Evolutionary conservation across 1,140 invertebrate genomes (phyloP).

Genomic region (Drosophila arawakana): DNA sequence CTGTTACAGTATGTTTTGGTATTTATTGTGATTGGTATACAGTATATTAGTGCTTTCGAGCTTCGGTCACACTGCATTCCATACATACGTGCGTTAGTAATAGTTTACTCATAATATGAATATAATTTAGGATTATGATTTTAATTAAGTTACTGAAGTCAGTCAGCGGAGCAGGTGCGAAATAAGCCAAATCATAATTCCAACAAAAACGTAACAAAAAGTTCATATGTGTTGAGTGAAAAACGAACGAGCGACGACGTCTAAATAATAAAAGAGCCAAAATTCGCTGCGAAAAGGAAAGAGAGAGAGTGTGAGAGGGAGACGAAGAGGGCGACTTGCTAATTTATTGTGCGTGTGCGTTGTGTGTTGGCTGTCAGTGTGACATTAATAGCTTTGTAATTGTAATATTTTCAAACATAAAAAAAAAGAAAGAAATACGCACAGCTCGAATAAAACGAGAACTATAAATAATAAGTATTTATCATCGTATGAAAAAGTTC

Average conservation of each 20-base stretch:
- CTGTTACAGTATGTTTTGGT: conserved; percentile 4
- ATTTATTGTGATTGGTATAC: neutral
- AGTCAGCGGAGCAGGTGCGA: conserved; percentile 33
- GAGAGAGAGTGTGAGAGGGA: conserved; percentile 14
- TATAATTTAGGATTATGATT: conserved; percentile 49
- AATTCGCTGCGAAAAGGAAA: conserved; percentile 34
- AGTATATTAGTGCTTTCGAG: neutral
- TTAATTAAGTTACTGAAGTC: conserved; percentile 38
- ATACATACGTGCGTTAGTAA: conserved; percentile 70
- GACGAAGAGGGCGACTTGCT: conserved; percentile 38
- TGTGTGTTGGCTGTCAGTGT: conserved; percentile 38
- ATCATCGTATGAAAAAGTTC: conserved; percentile 24
- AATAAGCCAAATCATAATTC: conserved; percentile 36
- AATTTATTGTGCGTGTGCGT: conserved; percentile 49
- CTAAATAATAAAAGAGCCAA: conserved; percentile 28
- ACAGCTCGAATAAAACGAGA: neutral
- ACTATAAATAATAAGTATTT: neutral
- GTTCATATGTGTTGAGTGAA: conserved; percentile 32
- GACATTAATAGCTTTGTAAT: conserved; percentile 39
- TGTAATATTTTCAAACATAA: conserved; percentile 14
- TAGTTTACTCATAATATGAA: conserved; percentile 74
- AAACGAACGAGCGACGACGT: conserved; percentile 5
- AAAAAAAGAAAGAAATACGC: neutral
- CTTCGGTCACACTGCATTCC: conserved; percentile 36
- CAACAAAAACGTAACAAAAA: conserved; percentile 10